These are phyloP conservation scores for Todiramphus saurophagus DNA, from an alignment of 2,113 vertebrate genomes.

Conservation along the genomic window DNA sequence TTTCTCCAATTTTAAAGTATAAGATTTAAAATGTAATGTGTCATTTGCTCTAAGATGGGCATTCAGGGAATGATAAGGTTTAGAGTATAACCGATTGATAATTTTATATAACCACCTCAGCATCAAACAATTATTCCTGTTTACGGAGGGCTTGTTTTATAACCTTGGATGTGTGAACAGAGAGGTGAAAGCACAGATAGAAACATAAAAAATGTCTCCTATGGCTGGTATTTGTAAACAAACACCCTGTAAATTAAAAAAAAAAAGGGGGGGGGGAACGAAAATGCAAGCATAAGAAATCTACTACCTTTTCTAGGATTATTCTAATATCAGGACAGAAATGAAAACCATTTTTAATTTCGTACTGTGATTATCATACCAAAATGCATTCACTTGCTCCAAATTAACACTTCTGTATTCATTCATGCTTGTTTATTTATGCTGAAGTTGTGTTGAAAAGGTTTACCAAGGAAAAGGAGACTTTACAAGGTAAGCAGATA, in stretches of 20 bases:
- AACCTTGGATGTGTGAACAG: background rate
- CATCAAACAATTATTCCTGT: background rate
- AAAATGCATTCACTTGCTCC: background rate
- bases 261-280: background rate
- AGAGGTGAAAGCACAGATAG: background rate
- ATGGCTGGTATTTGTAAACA: background rate
- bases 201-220: background rate
- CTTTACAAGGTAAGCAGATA: background rate
- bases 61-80: rapidly evolving
- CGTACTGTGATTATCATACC: background rate
- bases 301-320: background rate
- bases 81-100: background rate
- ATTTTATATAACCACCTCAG: background rate
- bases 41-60: background rate
- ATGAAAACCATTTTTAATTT: background rate
- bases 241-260: background rate
- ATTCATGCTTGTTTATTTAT: background rate
- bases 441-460: background rate
- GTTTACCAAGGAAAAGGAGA: background rate
- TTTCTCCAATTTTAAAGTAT: background rate
- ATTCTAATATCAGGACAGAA: background rate
- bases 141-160: background rate
- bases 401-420: background rate
- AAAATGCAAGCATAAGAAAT: background rate
- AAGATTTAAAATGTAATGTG: background rate